phyloP scores from a whole-genome alignment of 1,140 invertebrate species.

The Lutraria rhynchaena region DNA sequence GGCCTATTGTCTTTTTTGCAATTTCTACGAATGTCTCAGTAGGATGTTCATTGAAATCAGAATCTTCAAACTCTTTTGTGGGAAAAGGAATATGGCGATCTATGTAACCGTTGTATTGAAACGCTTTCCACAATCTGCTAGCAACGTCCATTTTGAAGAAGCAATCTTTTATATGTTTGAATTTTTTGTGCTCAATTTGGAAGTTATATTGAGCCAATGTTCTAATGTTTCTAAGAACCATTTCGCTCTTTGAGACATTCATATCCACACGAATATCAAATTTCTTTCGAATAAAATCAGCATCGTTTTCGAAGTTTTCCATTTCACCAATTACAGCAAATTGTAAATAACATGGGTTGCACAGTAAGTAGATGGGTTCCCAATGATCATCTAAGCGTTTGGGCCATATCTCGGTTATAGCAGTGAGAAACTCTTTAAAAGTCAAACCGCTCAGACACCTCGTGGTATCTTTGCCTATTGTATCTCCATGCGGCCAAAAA shows the following conservation, averaged over 20 bases:
- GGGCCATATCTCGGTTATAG: conserved; percentile 6
- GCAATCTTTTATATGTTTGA: background rate
- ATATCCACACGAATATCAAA: background rate
- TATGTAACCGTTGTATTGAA: conserved; percentile 37
- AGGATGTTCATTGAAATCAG: background rate
- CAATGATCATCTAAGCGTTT: conserved; percentile 54
- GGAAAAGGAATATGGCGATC: conserved; percentile 2
- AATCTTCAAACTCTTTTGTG: background rate
- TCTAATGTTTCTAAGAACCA: background rate
- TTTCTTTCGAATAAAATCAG: conserved; percentile 2
- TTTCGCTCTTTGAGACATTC: background rate
- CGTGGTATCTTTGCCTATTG: conserved; percentile 4
- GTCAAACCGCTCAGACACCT: conserved; percentile 58
- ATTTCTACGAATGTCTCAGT: conserved; percentile 2
- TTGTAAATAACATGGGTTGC: conserved; percentile 50
- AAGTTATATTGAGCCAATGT: conserved; percentile 31
- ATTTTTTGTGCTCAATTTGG: background rate
- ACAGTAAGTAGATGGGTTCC: conserved; percentile 52
- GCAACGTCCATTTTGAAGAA: conserved; percentile 24
- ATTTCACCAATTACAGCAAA: conserved; percentile 37
- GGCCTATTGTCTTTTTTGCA: background rate
- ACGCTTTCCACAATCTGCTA: conserved; percentile 21
- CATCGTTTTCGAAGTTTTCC: conserved; percentile 50
- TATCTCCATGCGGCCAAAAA: conserved; percentile 38
- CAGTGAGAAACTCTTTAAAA: conserved; percentile 62